Conservation (phyloP, 2,888 invertebrate species). For the Apamea epomidion region DNA sequence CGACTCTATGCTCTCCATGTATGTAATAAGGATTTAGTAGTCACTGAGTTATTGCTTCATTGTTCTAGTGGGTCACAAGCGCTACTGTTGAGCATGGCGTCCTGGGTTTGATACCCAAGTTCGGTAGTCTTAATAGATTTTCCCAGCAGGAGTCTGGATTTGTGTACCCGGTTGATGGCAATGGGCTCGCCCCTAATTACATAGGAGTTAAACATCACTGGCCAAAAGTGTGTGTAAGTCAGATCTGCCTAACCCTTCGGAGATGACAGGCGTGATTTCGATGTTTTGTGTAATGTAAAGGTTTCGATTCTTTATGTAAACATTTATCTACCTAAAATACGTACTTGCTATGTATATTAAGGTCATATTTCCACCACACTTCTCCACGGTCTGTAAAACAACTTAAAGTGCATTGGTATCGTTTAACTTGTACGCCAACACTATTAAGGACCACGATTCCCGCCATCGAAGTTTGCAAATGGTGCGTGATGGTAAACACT, state of each 20-base stretch:
- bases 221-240: background rate
- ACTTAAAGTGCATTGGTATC: constrained; percentile 39
- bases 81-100: background rate
- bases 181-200: background rate
- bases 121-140: background rate
- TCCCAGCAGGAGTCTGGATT: background rate
- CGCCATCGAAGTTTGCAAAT: constrained; percentile 48
- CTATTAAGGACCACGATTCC: constrained; percentile 28
- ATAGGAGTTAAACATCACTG: background rate
- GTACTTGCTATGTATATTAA: too few relatives aligned
- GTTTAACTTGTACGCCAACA: constrained; percentile 40
- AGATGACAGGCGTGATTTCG: background rate
- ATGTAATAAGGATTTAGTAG: background rate
- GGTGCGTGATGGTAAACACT: constrained; percentile 45
- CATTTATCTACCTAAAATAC: background rate
- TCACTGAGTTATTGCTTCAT: background rate
- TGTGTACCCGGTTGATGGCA: background rate
- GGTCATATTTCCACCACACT: background rate
- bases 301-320: background rate
- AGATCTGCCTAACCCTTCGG: background rate
- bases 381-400: background rate
- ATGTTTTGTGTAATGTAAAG: background rate
- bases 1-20: background rate
- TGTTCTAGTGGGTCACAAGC: background rate
- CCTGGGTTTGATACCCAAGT: background rate